phyloP scores from a whole-genome alignment of 2,888 invertebrate genomes.

The Chorisops tibialis region DNA sequence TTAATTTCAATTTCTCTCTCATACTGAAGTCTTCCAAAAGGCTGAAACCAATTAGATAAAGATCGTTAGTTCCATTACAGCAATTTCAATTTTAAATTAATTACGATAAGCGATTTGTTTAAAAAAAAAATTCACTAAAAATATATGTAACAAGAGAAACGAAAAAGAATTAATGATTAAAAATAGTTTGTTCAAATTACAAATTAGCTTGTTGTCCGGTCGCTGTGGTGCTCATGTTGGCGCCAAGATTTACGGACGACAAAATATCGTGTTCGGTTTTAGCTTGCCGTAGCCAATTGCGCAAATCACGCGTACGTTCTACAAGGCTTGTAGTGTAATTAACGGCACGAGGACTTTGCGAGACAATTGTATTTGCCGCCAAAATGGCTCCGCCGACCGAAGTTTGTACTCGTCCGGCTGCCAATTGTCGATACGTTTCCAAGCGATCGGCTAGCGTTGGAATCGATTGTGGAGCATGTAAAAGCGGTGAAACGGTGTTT shows the following conservation, averaged over 20 bases:
- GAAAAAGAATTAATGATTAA: too few species aligned
- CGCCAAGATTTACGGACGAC: constrained; percentile 10
- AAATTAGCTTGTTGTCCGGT: constrained; percentile 10
- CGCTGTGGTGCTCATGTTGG: not conserved
- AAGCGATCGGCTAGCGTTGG: constrained; percentile 56
- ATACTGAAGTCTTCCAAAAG: too few species aligned
- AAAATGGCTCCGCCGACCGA: constrained; percentile 50
- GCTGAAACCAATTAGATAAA: too few species aligned
- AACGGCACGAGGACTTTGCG: constrained; percentile 51
- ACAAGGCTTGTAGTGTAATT: constrained; percentile 62
- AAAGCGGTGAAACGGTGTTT: constrained; percentile 39
- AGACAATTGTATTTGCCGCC: constrained; percentile 51
- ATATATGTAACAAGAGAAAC: too few species aligned
- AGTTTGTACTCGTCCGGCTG: constrained; percentile 53
- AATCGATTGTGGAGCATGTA: constrained; percentile 47
- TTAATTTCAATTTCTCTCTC: too few species aligned
- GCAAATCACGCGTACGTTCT: constrained; percentile 62
- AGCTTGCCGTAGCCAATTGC: constrained; percentile 64
- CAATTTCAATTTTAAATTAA: too few species aligned
- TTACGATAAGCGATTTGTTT: too few species aligned
- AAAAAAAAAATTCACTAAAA: too few species aligned
- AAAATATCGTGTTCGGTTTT: constrained; percentile 50
- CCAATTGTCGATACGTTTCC: constrained; percentile 57
- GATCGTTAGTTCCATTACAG: too few species aligned
- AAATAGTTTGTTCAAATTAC: constrained; percentile 1